Base-by-base conservation (phyloP, 1,140 invertebrate species). In the Dufourea novaeangliae region DNA sequence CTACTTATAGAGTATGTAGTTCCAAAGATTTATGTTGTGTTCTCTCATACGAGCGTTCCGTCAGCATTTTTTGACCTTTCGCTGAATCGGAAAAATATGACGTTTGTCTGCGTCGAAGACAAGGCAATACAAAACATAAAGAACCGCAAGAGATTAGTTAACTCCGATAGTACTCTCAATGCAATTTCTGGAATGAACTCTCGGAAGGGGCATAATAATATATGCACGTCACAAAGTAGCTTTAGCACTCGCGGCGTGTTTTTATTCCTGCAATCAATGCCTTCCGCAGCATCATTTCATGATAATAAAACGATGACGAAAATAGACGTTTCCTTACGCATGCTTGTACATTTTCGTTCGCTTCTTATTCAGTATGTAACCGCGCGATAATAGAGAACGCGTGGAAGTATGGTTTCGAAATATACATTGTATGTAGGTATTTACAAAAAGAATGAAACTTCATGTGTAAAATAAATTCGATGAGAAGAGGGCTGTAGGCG, bases 141-240 rank as follows among this genome's bases (percentile, higher is more conserved):
- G 34, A 25, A 57, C 17, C 37, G 20, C 17, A 44, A 37, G 52
- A 57, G 14, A 57, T 70, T 59, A 57, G 1, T 14, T 54, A 27
- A 56, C 11, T 11, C 34, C 2, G 2, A 11, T 37, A 5, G 34
- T 8, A 69, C 39, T 27, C 8, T 41, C 20, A 20, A 29, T 14
- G 25, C 11, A 57, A 27, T 17, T 54, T 59, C 37, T 59, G 12
- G 11, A 57, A 29, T 22, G 25, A 12, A 34, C 27, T n/a, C 27
- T n/a, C 17, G n/a, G 29, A 39, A 72, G n/a, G n/a, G n/a, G n/a
- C n/a, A 63, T 62, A 72, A 52, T 62, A 32, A 20, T 62, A 71
- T 61, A 27, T 50, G 4, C 14, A 41, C 41, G 69, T 52, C 32
- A 50, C 63, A 1, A 17, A 29, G 14, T 5, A 14, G 25, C 11